Base-by-base conservation (phyloP, 2,797 vertebrate species). In the Sternotherus odoratus region DNA sequence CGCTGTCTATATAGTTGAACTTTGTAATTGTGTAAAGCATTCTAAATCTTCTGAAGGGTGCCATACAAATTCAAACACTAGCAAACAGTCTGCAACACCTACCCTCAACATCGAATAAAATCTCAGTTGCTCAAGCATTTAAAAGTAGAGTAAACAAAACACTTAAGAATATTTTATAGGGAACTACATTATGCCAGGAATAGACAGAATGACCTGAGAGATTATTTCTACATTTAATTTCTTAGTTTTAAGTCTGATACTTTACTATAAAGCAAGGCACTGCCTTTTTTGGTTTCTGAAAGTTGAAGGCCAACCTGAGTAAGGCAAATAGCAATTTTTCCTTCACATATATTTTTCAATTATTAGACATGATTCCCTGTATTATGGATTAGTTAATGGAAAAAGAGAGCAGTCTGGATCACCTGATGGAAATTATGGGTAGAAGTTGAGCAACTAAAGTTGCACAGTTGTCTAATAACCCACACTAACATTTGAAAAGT, bases 101-200 rank as follows among this genome's bases (percentile, higher is more conserved):
- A 50, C 19, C 28, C 21, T n/a, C 51, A 72, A 19, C 8, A 82
- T 90, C 83, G 50, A 5, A 2, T 7, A 77, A 26, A 13, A 81
- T 74, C 3, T 63, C 11, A 89, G 86, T 24, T 39, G 87, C 91
- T 82, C 77, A 30, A 30, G 51, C 26, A 80, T 39, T 81, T 69
- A 89, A 12, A 12, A 79, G 12, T 79, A 91, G 49, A 92, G 46
- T 79, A 91, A 93, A 95, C 43, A 95, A 30, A 90, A 84, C 30
- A 74, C 19, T 28, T 66, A 83, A 83, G 30, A 12, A 85, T 79
- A 43, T 19, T 53, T 95, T 84, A 80, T 5, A n/a, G 12, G 54
- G 72, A 91, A 77, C 8, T 74, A 63, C 82, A 86, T 2, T 87
- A 6, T 33, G 88, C 26, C 43, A 12, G 11, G 3, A 91, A n/a